Evolutionary conservation across 2,113 vertebrate genomes (phyloP).

Genomic region (Cryptoleucopteryx plumbea): DNA sequence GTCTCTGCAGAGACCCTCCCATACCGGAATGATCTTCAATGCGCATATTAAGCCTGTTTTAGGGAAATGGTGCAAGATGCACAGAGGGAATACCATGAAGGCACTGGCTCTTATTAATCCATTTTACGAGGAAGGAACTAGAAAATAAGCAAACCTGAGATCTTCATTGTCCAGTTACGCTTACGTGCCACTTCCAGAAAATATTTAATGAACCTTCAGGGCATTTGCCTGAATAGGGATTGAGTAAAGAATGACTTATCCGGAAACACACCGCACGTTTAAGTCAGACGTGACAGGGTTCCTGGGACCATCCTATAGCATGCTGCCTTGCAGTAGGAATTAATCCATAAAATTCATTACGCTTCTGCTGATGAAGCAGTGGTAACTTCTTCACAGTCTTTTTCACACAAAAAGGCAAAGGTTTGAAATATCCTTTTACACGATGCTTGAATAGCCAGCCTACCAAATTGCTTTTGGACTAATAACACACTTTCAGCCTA

Average conservation of each 20-base stretch:
- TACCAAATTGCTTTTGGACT: neutral
- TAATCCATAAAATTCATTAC: slow-evolving; percentile 5
- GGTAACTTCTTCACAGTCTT: neutral
- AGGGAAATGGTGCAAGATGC: neutral
- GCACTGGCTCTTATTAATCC: neutral
- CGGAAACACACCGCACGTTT: neutral
- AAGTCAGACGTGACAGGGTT: neutral
- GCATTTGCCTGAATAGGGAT: neutral
- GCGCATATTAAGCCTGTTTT: neutral
- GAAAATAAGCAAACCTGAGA: neutral
- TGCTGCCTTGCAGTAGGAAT: neutral
- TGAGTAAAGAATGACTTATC: neutral
- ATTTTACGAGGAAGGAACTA: neutral
- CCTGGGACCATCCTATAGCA: neutral
- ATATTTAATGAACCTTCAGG: neutral
- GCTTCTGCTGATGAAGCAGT: neutral
- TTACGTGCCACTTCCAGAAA: neutral
- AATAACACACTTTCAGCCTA: neutral
- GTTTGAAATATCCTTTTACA: neutral
- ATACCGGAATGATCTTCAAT: neutral
- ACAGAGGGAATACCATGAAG: neutral
- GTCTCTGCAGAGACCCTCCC: neutral
- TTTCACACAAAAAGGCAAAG: neutral
- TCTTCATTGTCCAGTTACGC: neutral
- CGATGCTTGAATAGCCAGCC: neutral